Evolutionary conservation across 2,888 invertebrate genomes (phyloP).

Genomic region (Philereme transversata): DNA sequence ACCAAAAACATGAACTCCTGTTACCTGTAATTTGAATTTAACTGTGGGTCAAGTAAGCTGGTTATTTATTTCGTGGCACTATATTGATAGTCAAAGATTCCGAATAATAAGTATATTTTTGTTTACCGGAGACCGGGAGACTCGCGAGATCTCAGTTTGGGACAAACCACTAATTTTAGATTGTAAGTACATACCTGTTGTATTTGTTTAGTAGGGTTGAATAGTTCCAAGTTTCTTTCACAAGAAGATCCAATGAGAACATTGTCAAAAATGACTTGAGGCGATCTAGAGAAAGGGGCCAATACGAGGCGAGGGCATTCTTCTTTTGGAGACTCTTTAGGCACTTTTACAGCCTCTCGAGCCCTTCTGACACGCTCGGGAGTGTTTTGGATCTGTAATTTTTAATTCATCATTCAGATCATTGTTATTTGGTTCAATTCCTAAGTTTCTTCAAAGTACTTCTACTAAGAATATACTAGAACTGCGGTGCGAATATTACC

Average conservation of each 20-base stretch:
- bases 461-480: too few relatives aligned
- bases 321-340: slow-evolving; percentile 63
- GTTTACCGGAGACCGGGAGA: too few relatives aligned
- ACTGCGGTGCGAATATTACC: slow-evolving; percentile 41
- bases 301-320: slow-evolving; percentile 81
- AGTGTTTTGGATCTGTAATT: slow-evolving; percentile 74
- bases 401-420: neutral
- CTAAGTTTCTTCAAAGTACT: too few relatives aligned
- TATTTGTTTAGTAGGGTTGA: slow-evolving; percentile 80
- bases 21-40: too few relatives aligned
- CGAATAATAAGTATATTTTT: too few relatives aligned
- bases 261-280: slow-evolving; percentile 88
- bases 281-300: slow-evolving; percentile 87
- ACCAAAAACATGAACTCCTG: too few relatives aligned
- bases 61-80: too few relatives aligned
- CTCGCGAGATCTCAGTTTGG: too few relatives aligned
- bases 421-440: too few relatives aligned
- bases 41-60: too few relatives aligned
- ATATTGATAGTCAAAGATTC: too few relatives aligned
- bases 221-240: slow-evolving; percentile 80
- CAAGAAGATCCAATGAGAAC: slow-evolving; percentile 83
- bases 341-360: slow-evolving; percentile 60
- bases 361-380: slow-evolving; percentile 70
- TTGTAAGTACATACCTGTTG: slow-evolving; percentile 60
- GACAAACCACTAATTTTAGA: too few relatives aligned